These are phyloP conservation scores for Lordiphosa collinella DNA, from an alignment of 1,140 invertebrate genomes.

Conservation along the genomic window DNA sequence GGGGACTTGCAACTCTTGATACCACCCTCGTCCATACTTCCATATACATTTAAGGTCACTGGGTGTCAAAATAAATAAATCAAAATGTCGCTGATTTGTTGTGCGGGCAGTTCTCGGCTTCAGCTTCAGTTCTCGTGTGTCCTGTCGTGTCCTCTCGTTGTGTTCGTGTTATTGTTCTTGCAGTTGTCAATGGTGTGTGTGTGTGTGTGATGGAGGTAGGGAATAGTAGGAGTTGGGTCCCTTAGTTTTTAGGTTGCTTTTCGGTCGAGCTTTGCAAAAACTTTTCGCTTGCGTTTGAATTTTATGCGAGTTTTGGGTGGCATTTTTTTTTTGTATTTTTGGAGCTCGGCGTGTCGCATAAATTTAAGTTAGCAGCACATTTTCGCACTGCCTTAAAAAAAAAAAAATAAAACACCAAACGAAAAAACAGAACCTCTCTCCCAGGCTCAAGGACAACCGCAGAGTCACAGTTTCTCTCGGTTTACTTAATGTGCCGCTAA, in stretches of 20 bases:
- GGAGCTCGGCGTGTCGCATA: constrained; percentile 60
- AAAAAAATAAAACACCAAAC: not conserved
- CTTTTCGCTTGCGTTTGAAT: constrained; percentile 74
- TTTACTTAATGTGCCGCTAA: constrained; percentile 75
- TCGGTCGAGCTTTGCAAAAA: constrained; percentile 57
- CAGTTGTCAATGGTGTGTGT: not conserved
- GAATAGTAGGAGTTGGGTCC: not conserved
- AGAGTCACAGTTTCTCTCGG: constrained; percentile 70
- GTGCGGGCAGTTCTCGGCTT: constrained; percentile 11
- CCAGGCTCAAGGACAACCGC: constrained; percentile 64
- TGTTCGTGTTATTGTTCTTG: constrained; percentile 5
- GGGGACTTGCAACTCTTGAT: no score
- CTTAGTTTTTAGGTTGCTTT: constrained; percentile 23
- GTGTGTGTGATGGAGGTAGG: constrained; percentile 6
- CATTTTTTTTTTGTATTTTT: constrained; percentile 9
- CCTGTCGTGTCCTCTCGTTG: not conserved
- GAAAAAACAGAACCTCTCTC: not conserved
- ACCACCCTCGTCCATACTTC: not conserved
- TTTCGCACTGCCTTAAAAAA: constrained; percentile 43
- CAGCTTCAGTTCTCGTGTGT: constrained; percentile 13
- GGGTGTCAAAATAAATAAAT: constrained; percentile 68
- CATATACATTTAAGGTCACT: constrained; percentile 27
- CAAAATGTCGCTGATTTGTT: constrained; percentile 61
- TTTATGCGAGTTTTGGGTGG: constrained; percentile 59
- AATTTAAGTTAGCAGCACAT: constrained; percentile 74